Base-by-base conservation (phyloP, 2,113 vertebrate species). In the Siphamia tubifer region DNA sequence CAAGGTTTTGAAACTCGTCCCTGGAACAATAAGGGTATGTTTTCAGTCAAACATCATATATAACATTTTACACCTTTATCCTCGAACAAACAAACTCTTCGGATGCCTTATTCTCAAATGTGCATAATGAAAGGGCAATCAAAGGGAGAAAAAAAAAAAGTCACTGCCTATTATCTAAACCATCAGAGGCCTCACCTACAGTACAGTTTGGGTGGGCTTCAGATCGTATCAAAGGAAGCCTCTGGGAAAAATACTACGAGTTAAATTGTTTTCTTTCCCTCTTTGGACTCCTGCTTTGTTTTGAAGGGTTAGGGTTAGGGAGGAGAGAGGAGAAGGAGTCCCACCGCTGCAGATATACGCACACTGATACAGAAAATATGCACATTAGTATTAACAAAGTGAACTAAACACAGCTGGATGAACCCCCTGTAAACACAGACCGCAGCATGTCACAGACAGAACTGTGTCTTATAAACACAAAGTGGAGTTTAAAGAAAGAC, bases 331-430 rank as follows among this genome's bases (percentile, higher is more conserved):
- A 42, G 24, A 32, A 27, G n/a, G 25, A 39, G 24, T 68, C 63
- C 58, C 61, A 52, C 6, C 6, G 13, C 53, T 23, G 17, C 12
- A 43, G 8, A 51, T 15, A 7, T 32, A 42, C 55, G n/a, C 30
- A 53, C 10, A 38, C 32, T 17, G 16, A 42, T 34, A 51, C 23
- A 53, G 38, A 68, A 74, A 57, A 68, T 31, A 65, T 11, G 47
- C 48, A 68, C 51, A 25, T 32, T 30, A 55, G 17, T 34, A 48
- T 51, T 54, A 57, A 63, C 68, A 63, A 68, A 69, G 44, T 27
- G 25, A 53, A 61, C 77, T 53, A 87, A 83, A 82, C 80, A 84
- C 82, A 90, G 88, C 80, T 88, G 82, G 62, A 43, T 36, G n/a
- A n/a, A n/a, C n/a, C n/a, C n/a, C n/a, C n/a, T n/a, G n/a, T n/a